Evolutionary conservation across 2,797 vertebrate genomes (phyloP).

Genomic region (Nyctibius grandis): DNA sequence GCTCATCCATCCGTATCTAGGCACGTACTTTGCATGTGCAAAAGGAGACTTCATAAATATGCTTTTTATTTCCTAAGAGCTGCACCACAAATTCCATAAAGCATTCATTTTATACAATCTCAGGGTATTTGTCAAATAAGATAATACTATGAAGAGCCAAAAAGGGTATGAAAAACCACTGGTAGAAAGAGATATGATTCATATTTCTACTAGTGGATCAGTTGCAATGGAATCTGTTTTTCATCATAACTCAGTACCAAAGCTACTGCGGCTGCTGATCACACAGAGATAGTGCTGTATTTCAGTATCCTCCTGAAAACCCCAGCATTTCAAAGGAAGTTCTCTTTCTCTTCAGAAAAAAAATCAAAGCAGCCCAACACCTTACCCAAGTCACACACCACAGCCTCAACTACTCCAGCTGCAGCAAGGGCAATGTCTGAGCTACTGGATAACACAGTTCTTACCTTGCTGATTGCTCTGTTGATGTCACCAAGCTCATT

Average conservation of each 20-base stretch:
- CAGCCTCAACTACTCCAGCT: background rate
- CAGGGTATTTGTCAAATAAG: slow-evolving; percentile 20
- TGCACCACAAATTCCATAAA: slow-evolving; percentile 27
- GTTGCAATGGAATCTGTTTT: slow-evolving; percentile 20
- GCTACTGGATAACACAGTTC: background rate
- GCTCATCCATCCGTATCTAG: background rate
- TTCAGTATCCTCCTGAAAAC: background rate
- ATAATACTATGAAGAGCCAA: background rate
- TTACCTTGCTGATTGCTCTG: background rate
- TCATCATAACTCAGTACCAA: slow-evolving; percentile 25
- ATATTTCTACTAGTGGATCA: background rate
- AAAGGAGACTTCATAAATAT: background rate
- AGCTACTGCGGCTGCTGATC: slow-evolving; percentile 4
- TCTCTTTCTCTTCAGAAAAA: background rate
- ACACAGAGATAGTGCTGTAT: background rate
- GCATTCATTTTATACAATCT: background rate
- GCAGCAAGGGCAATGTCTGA: rapidly evolving
- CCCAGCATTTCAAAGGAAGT: background rate
- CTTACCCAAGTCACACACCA: background rate
- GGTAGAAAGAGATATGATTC: background rate
- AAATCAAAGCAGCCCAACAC: background rate
- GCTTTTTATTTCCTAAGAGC: slow-evolving; percentile 25
- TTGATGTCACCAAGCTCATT: background rate
- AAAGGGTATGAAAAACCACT: background rate
- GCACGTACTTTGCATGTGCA: background rate